Evolutionary conservation across 2,113 vertebrate species (phyloP).

Genomic region (Otolemur garnettii): DNA sequence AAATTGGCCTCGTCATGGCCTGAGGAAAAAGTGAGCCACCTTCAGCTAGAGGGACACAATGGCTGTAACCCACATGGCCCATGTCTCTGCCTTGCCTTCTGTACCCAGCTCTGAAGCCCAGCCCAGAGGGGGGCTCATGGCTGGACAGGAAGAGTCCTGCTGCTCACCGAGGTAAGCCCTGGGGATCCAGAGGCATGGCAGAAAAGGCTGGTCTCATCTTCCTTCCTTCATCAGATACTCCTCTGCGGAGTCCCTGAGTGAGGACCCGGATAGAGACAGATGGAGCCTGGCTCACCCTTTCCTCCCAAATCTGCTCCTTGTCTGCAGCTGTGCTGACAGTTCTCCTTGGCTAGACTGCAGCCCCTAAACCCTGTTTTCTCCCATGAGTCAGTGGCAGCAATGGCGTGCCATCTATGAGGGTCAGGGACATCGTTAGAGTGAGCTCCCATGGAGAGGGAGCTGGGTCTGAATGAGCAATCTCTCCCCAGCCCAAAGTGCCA

Average conservation of each 20-base stretch:
- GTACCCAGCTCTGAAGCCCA: background rate
- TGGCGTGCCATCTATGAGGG: background rate
- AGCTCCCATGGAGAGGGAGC: background rate
- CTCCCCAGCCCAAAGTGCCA: rapidly evolving
- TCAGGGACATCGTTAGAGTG: background rate
- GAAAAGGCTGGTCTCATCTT: background rate
- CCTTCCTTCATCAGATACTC: background rate
- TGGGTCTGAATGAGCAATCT: background rate
- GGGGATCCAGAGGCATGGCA: background rate
- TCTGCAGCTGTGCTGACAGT: background rate
- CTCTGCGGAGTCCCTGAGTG: background rate
- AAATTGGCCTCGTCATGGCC: background rate
- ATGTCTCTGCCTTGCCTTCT: background rate
- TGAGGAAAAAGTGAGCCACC: background rate
- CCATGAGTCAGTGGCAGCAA: background rate
- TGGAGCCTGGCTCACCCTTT: background rate
- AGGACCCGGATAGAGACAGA: background rate
- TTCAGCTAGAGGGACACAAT: background rate
- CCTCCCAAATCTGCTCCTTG: background rate
- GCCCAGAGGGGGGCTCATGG: background rate
- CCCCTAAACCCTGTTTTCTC: background rate
- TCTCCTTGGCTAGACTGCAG: background rate
- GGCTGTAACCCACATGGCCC: background rate
- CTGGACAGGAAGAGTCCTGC: background rate
- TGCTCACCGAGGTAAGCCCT: background rate